Percentiles rank a stretch among this genome's conserved stretches.
Conservation (phyloP, 2,113 vertebrate species). For the Grus americana region DNA sequence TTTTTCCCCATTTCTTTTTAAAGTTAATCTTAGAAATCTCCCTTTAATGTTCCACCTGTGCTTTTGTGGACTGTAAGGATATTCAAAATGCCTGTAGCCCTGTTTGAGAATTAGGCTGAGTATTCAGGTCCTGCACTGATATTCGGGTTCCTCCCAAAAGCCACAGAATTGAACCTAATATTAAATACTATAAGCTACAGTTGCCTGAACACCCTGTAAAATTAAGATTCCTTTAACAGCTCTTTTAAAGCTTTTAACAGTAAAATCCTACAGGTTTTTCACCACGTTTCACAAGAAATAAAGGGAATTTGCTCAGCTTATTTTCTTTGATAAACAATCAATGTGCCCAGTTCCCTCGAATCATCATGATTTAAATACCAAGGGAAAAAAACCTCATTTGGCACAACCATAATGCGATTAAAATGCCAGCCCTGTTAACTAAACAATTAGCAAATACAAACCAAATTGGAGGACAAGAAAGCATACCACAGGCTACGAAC, state of each 20-base stretch:
- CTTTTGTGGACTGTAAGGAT: neutral
- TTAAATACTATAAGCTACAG: neutral
- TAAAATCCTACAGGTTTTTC: neutral
- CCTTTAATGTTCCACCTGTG: neutral
- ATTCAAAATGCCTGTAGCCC: neutral
- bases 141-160: neutral
- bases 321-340: neutral
- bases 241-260: neutral
- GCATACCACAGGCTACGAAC: neutral
- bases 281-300: neutral
- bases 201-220: neutral
- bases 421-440: neutral
- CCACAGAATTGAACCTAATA: neutral
- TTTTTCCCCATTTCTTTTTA: neutral
- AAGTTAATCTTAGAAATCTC: neutral
- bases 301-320: neutral
- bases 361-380: neutral
- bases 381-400: neutral
- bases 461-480: neutral
- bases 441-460: neutral
- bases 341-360: neutral
- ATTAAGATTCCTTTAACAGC: neutral
- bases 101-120: neutral
- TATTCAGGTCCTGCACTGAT: neutral
- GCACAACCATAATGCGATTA: neutral